A percentile compares a stretch with the other conserved stretches of the same genome.
Evolutionary conservation across 1,140 invertebrate genomes (phyloP).

Genomic region (Asobara japonica): DNA sequence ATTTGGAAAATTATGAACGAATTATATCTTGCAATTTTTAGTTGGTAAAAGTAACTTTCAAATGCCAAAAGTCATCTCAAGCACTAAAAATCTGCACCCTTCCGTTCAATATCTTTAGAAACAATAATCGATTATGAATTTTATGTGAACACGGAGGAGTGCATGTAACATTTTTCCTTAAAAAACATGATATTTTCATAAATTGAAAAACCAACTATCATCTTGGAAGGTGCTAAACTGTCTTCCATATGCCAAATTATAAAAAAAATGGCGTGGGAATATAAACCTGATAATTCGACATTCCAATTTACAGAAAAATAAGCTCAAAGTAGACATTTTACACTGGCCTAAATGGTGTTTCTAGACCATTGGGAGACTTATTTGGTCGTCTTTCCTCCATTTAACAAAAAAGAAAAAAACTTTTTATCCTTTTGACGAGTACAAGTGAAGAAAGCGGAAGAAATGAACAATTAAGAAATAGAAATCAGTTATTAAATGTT

Average conservation of each 20-base stretch:
- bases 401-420: too few species aligned
- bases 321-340: not conserved
- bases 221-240: not conserved
- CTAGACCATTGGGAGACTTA: not conserved
- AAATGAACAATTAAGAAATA: not conserved
- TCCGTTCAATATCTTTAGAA: too few species aligned
- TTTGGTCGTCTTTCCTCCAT: not conserved
- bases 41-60: too few species aligned
- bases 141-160: too few species aligned
- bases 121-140: too few species aligned
- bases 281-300: not conserved
- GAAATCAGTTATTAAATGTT: slow-evolving; percentile 26
- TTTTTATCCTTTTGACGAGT: not conserved
- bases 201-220: not conserved
- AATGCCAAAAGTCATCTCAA: too few species aligned
- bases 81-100: too few species aligned
- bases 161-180: not conserved
- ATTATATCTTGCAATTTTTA: too few species aligned
- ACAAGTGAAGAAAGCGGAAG: not conserved
- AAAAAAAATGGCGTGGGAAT: not conserved
- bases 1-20: too few species aligned
- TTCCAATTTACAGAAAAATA: slow-evolving; percentile 1
- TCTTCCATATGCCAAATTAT: slow-evolving; percentile 13
- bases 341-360: slow-evolving; percentile 14
- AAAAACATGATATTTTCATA: not conserved